Conservation (phyloP, 1,140 invertebrate genomes). For the Uloborus diversus region DNA sequence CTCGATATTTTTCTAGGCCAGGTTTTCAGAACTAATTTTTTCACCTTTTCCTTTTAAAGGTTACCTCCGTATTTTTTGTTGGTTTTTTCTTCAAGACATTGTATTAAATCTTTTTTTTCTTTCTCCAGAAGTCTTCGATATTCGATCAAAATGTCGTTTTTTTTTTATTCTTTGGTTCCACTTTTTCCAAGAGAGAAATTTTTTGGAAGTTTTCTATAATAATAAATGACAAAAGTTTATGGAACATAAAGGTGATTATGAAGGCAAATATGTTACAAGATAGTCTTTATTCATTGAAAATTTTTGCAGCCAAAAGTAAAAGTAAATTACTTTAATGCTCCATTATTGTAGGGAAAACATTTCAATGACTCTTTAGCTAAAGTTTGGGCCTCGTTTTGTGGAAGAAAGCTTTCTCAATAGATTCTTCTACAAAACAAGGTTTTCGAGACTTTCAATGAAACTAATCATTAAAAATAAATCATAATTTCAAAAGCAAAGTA, state of each 20-base stretch:
- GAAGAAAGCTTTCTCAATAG: too few relatives aligned
- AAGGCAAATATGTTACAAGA: conserved; percentile 14
- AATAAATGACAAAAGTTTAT: conserved; percentile 48
- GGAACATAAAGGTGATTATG: conserved; percentile 48
- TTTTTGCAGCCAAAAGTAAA: neutral
- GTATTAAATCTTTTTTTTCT: conserved; percentile 8
- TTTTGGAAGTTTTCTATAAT: conserved; percentile 46
- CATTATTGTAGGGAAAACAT: conserved; percentile 5
- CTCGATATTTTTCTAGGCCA: neutral
- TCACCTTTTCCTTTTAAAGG: neutral
- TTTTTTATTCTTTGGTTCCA: conserved; percentile 15
- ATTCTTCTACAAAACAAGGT: too few relatives aligned
- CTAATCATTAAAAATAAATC: too few relatives aligned
- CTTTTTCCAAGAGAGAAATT: conserved; percentile 18
- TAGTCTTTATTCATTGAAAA: neutral
- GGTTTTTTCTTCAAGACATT: conserved; percentile 19
- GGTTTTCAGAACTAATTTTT: conserved; percentile 12
- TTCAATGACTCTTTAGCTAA: too few relatives aligned
- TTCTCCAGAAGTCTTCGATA: neutral
- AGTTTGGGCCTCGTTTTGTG: too few relatives aligned
- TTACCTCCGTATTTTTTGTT: neutral
- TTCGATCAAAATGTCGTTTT: too few relatives aligned
- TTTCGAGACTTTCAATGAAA: too few relatives aligned
- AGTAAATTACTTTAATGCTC: conserved; percentile 12
- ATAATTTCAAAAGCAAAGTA: too few relatives aligned